phyloP scores from a whole-genome alignment of 2,113 vertebrate genomes.

The Vidua chalybeata region DNA sequence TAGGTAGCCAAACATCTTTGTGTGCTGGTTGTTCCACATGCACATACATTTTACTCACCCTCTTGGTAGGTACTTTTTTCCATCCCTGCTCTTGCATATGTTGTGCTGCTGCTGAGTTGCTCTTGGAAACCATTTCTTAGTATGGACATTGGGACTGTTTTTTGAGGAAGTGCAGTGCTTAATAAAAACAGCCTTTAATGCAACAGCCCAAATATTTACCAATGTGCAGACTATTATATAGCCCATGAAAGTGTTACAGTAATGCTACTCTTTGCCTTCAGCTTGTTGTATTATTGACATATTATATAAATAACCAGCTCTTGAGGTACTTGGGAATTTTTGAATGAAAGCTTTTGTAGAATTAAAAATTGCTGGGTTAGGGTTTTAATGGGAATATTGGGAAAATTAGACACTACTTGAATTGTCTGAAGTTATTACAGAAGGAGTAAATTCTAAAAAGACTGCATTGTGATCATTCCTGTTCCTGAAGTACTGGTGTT shows the following conservation, averaged over 20 bases:
- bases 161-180: neutral
- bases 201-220: neutral
- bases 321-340: neutral
- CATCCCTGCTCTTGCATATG: neutral
- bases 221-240: fast-evolving
- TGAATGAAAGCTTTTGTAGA: neutral
- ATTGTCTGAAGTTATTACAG: neutral
- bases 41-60: neutral
- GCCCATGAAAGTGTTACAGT: neutral
- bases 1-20: neutral
- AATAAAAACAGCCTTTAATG: neutral
- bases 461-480: neutral
- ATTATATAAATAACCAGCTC: neutral
- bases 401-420: neutral
- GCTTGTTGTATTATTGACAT: neutral
- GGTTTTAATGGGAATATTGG: neutral
- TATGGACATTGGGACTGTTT: neutral
- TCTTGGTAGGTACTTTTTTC: neutral
- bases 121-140: neutral
- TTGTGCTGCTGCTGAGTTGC: neutral
- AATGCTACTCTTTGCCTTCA: neutral
- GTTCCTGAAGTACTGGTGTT: neutral
- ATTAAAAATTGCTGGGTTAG: neutral
- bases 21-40: neutral
- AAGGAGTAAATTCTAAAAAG: neutral